phyloP scores from a whole-genome alignment of 2,888 invertebrate genomes.

The Erebia palarica region DNA sequence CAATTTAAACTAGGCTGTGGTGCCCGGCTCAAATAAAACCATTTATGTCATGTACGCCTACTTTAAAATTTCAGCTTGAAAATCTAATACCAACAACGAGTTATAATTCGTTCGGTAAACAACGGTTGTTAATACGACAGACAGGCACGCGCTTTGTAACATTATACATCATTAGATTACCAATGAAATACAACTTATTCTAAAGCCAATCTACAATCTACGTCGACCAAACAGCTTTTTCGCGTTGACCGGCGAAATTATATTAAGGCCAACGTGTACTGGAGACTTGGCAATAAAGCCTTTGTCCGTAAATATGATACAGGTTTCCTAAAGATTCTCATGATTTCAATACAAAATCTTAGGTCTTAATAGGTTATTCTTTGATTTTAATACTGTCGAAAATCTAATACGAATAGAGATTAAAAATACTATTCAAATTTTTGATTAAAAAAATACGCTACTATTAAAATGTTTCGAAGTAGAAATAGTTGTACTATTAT shows the following conservation, averaged over 20 bases:
- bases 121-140: slow-evolving; percentile 20
- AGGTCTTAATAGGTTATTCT: not conserved
- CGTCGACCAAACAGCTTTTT: too few relatives aligned
- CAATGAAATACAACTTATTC: slow-evolving; percentile 17
- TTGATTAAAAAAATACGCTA: not conserved
- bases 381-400: not conserved
- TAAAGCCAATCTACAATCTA: not conserved
- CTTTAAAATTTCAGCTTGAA: not conserved
- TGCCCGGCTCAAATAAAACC: not conserved
- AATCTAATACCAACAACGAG: slow-evolving; percentile 2
- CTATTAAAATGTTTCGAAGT: not conserved
- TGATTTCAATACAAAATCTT: not conserved
- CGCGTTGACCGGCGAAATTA: too few relatives aligned
- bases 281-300: not conserved
- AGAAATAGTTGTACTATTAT: not conserved
- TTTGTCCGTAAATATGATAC: not conserved
- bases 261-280: too few relatives aligned
- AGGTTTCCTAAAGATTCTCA: not conserved
- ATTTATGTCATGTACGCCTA: too few relatives aligned
- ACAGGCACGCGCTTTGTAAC: slow-evolving; percentile 35
- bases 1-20: not conserved
- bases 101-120: not conserved
- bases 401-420: not conserved
- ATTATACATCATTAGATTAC: slow-evolving; percentile 29
- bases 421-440: not conserved